Evolutionary conservation across 1,140 invertebrate species (phyloP), one percentile per base, ranked within the genome.

Genomic region (Ostrea edulis): DNA sequence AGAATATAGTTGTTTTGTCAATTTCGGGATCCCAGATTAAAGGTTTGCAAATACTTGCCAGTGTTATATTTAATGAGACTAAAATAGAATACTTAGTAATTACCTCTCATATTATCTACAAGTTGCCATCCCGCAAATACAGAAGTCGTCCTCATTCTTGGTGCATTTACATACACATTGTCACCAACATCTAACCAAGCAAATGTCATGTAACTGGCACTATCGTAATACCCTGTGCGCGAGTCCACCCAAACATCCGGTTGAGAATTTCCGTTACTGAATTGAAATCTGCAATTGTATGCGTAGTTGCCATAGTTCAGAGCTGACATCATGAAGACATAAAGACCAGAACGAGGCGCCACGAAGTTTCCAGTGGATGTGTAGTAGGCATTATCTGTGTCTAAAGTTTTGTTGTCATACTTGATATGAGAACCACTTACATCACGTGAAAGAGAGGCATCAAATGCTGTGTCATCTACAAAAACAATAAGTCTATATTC

Each of bases 271-370:
- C 65, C 65, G 25, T 71, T 71, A 7, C 65, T 71, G 65, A 71
- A 71, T n/a, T n/a, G 4, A 12, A 29, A 71, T 22, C 25, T 7
- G 25, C 8, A 25, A 12, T 25, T 0, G n/a, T 29, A 71, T 29
- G n/a, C 9, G 22, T 22, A 1, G 22, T 0, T 25, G 5, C 12
- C 58, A 62, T 14, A 25, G 22, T n/a, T 7, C 7, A 25, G 5
- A 22, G 22, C 22, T 25, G 65, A 62, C 65, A 68, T 14, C 58
- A 22, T 68, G 65, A n/a, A 25, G 11, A 25, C 65, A 22, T 71
- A 71, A 71, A 71, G 65, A 25, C 65, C 65, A 71, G 65, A 71
- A 71, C 65, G 65, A 71, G 65, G 65, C 22, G 65, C 65, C 65
- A 71, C 65, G 12, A 71, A 71, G 9, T 29, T 25, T 25, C 65